Evolutionary conservation across 1,140 invertebrate species (phyloP).

Genomic region (Hylaeus volcanicus): DNA sequence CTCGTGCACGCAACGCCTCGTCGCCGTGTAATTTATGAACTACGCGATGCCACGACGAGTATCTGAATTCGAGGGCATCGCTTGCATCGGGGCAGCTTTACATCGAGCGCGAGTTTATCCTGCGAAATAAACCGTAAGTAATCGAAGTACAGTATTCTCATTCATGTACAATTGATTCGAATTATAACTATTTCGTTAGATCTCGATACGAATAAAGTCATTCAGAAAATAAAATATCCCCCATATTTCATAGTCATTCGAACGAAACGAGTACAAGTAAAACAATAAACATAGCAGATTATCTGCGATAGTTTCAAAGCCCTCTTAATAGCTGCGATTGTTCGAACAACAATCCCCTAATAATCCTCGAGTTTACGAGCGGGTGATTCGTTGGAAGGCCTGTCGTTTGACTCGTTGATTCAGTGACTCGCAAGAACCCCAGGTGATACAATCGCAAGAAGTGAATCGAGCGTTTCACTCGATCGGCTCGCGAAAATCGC

Average conservation of each 20-base stretch:
- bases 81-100: too few species aligned
- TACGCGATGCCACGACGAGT: background rate
- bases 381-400: background rate
- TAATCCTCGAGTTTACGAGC: background rate
- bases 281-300: background rate
- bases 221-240: too few species aligned
- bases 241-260: too few species aligned
- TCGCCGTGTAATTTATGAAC: conserved; percentile 30
- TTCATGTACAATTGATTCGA: too few species aligned
- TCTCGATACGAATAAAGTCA: too few species aligned
- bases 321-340: background rate
- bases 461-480: conserved; percentile 24
- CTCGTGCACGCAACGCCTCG: conserved; percentile 1
- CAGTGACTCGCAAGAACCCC: conserved; percentile 4
- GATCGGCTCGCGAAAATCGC: conserved; percentile 41
- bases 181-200: too few species aligned
- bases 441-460: conserved; percentile 24
- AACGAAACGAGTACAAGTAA: too few species aligned
- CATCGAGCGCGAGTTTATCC: too few species aligned
- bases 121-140: too few species aligned
- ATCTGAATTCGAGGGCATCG: background rate
- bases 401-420: conserved; percentile 9
- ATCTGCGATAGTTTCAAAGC: background rate
- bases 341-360: background rate
- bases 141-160: too few species aligned